Evolutionary conservation across 2,888 invertebrate species (phyloP).

Genomic region (Eupsilia transversa): DNA sequence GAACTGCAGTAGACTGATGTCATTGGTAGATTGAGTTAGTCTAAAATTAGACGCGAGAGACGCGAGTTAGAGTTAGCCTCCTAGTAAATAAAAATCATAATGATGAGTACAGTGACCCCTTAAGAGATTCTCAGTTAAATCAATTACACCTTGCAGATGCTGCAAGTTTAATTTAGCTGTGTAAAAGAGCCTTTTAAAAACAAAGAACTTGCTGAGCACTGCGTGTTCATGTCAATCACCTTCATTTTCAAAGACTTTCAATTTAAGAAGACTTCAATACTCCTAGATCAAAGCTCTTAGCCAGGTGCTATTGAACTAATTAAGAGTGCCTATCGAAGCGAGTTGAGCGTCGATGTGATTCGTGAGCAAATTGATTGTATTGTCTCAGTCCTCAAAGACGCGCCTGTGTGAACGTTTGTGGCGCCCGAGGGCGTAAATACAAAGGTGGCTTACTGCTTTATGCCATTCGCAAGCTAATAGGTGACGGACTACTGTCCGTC

Average conservation of each 20-base stretch:
- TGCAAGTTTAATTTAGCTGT: neutral
- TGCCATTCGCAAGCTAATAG: too few species aligned
- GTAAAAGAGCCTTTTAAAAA: neutral
- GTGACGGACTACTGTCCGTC: too few species aligned
- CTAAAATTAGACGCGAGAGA: too few species aligned
- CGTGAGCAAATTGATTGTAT: conserved; percentile 37
- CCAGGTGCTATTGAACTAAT: conserved; percentile 28
- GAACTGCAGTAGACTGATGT: too few species aligned
- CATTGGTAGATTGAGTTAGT: too few species aligned
- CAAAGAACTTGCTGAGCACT: neutral
- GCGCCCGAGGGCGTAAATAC: too few species aligned
- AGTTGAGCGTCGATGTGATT: conserved; percentile 19
- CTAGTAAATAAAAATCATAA: neutral
- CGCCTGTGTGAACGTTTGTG: neutral
- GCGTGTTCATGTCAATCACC: conserved; percentile 6
- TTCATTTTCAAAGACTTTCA: conserved; percentile 18
- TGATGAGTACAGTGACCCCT: neutral
- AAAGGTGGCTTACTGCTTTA: too few species aligned
- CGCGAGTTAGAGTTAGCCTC: too few species aligned
- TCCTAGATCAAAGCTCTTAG: conserved; percentile 12
- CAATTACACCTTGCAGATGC: too few species aligned
- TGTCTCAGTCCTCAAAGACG: conserved; percentile 26
- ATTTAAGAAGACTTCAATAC: neutral
- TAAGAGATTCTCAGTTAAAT: neutral
- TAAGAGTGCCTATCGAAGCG: conserved; percentile 9